Evolutionary conservation across 2,797 vertebrate species (phyloP), one percentile per base, ranked within the genome.

Genomic region (Cottoperca gobio): DNA sequence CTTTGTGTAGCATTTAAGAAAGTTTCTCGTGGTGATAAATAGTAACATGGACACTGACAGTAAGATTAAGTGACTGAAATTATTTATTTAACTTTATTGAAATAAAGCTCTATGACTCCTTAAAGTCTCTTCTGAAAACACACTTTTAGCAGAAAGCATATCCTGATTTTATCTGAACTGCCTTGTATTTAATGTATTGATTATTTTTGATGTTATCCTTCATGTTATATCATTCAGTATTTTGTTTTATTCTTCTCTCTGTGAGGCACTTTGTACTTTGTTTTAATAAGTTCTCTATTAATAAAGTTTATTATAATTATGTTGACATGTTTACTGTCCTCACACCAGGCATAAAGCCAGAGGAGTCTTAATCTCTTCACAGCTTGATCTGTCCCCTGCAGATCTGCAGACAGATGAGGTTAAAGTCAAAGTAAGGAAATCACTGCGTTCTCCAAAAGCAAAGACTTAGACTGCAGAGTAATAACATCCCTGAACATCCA

Each of bases 301-400:
- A 33, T 6, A 33, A 33, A 33, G 31, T 33, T 33, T 33, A 33
- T 33, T 33, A 31, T 33, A 33, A 33, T 33, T 59, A 60, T 55
- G 28, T 60, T 53, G 24, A 52, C 24, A 61, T 33, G 23, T 58
- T 57, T 42, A n/a, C 37, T 33, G 12, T 69, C 13, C 45, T 71
- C 54, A 23, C 58, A 55, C 6, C 52, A 70, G 23, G 40, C 28
- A 11, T 31, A 59, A 62, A 42, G 43, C 50, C 39, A 64, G 19
- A 24, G 12, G 43, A 55, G 33, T 75, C 50, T 77, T 86, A 50
- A 78, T 82, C 74, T 80, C 59, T 58, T 42, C 67, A 83, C 46
- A 65, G 37, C 28, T 40, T 64, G 50, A 81, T 79, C 57, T 43
- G 23, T 71, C 43, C 70, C 73, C 65, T 73, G 50, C 37, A 54